phyloP scores from a whole-genome alignment of 2,113 vertebrate species.

The Myotis davidii region DNA sequence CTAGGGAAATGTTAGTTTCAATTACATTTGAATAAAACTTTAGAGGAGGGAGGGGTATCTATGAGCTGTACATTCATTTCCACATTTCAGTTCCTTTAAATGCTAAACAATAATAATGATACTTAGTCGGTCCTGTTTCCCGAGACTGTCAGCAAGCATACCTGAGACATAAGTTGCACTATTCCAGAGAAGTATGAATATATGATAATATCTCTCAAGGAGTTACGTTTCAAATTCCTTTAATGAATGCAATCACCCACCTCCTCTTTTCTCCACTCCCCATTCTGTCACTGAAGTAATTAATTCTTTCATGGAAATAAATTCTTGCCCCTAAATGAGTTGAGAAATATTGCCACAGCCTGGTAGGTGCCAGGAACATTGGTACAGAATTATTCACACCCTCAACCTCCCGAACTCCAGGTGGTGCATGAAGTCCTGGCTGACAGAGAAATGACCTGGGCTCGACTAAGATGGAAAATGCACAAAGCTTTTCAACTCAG shows the following conservation, averaged over 20 bases:
- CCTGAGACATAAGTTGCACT: not conserved
- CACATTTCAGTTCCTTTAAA: slow-evolving; percentile 15
- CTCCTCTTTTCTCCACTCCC: not conserved
- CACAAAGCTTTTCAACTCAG: not conserved
- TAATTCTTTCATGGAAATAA: not conserved
- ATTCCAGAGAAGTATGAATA: not conserved
- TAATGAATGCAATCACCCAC: not conserved
- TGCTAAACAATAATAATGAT: not conserved
- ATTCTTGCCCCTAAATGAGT: not conserved
- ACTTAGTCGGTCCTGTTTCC: not conserved
- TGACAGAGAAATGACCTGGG: fast-evolving
- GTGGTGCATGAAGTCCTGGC: not conserved
- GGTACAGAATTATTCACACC: not conserved
- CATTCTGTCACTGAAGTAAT: not conserved
- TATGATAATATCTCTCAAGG: not conserved
- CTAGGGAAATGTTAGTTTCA: not conserved
- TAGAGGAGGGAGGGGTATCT: not conserved
- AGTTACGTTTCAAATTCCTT: not conserved
- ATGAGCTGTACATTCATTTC: slow-evolving; percentile 7
- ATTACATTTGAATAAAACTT: not conserved
- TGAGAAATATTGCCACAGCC: not conserved
- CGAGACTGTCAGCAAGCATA: not conserved
- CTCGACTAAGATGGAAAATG: not conserved
- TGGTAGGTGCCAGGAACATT: not conserved
- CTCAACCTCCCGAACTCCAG: not conserved